Evolutionary conservation across 2,797 vertebrate species (phyloP), one percentile per base, ranked within the genome.

Genomic region (Dendrocincla fuliginosa): DNA sequence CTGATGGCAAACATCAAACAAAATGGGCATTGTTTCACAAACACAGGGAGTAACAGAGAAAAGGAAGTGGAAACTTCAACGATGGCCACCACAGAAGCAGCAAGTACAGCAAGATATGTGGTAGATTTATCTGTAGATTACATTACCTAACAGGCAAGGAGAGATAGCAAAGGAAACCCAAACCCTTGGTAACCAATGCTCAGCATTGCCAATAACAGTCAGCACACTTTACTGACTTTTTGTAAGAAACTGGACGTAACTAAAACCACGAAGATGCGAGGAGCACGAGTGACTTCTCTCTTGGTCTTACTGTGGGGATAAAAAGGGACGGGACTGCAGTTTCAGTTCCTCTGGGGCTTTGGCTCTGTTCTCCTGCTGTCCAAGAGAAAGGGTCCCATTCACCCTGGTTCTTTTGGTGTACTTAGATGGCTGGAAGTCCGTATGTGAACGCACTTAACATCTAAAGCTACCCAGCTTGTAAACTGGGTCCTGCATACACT

Each of bases 381-480:
- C n/a, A 14, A 33, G 3, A 6, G 76, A 22, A 59, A 42, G 41
- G 8, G 19, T 74, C 16, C 23, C 1, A 0, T 30, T 49, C 44
- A 24, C 3, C 1, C 4, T 0, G 0, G 11, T 37, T 53, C 11
- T 68, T 68, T 52, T 2, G 14, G 20, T 52, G 42, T 3, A 3
- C 9, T 10, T 17, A 15, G 28, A 17, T 12, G 13, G 23, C 28
- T 55, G 53, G 60, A 57, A 63, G 18, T 23, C 55, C 15, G 16
- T 10, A 3, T 2, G 13, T 8, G n/a, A 60, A 24, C 10, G 50
- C 30, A 22, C 39, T 55, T 13, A 65, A 50, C 39, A 28, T 11
- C 32, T 1, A 41, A 61, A 61, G 13, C 80, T 59, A 67, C 50
- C 73, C 76, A 49, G n/a, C 44, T 64, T 32, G 37, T 30, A 64